A percentile compares a stretch with the other conserved stretches of the same genome.
Conservation (phyloP, 2,888 invertebrate genomes). For the Anaspis maculata region DNA sequence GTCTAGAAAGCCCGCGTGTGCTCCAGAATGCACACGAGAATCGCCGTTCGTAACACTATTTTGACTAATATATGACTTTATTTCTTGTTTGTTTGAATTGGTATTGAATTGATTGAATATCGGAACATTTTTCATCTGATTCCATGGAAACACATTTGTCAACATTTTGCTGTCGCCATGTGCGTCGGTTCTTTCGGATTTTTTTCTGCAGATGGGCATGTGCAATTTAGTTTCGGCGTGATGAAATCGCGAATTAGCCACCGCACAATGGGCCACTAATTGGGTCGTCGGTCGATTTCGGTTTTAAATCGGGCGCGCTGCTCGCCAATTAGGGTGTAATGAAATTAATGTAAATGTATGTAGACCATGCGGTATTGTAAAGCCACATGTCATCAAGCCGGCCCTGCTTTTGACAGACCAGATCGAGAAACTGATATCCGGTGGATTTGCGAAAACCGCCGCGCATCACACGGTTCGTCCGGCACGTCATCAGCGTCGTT, state of each 20-base stretch:
- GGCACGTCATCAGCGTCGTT: conserved; percentile 11
- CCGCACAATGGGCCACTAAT: conserved; percentile 11
- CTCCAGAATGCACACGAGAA: no score
- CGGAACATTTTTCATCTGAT: no score
- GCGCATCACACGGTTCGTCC: conserved; percentile 10
- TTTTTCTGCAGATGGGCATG: no score
- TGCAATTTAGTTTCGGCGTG: no score
- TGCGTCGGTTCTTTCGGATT: no score
- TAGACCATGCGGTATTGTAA: conserved; percentile 35
- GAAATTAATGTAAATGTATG: conserved; percentile 40
- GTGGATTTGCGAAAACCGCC: conserved; percentile 19
- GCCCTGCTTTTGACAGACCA: conserved; percentile 27
- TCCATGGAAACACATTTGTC: no score
- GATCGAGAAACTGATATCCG: conserved; percentile 29
- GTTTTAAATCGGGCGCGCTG: conserved; percentile 13
- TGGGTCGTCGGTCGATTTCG: conserved; percentile 9
- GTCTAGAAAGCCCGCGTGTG: no score
- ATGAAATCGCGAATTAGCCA: conserved; percentile 14
- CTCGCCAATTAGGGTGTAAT: conserved; percentile 32
- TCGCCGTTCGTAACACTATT: no score
- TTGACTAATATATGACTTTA: no score
- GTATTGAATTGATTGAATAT: no score
- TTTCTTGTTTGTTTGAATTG: no score
- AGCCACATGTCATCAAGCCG: conserved; percentile 32
- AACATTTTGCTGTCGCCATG: no score